These are phyloP conservation scores for Acanthosoma haemorrhoidale DNA, from an alignment of 2,888 invertebrate genomes.

Conservation along the genomic window DNA sequence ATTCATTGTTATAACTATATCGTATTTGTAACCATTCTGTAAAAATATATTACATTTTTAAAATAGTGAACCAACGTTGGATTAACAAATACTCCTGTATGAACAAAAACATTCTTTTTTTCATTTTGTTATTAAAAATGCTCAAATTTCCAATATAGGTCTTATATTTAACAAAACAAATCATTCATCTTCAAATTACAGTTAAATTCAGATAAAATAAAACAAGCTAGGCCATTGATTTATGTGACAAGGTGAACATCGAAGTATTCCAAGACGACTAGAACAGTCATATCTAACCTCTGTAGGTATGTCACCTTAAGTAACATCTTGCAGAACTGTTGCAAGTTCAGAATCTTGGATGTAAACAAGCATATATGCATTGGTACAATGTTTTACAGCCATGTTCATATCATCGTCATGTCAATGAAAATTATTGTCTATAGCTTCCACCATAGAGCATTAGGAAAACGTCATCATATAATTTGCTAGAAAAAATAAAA, in stretches of 20 bases:
- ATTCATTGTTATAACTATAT: no score
- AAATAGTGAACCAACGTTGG: no score
- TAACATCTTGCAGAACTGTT: slow-evolving; percentile 83
- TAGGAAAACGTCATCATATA: slow-evolving; percentile 97
- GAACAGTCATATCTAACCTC: slow-evolving; percentile 68
- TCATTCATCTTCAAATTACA: no score
- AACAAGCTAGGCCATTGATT: slow-evolving; percentile 88
- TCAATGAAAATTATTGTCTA: slow-evolving; percentile 96
- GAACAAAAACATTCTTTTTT: no score
- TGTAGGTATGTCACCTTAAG: slow-evolving; percentile 86
- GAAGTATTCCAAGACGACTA: slow-evolving; percentile 83
- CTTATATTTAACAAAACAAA: no score
- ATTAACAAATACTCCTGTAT: no score
- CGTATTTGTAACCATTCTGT: no score
- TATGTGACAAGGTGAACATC: slow-evolving; percentile 95
- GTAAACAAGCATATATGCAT: slow-evolving; percentile 99
- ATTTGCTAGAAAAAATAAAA: slow-evolving; percentile 64
- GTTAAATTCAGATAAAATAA: no score
- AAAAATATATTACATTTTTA: no score
- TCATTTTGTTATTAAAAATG: no score
- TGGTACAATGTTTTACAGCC: slow-evolving; percentile 93
- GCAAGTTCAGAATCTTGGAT: slow-evolving; percentile 84
- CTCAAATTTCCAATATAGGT: no score
- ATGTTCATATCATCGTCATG: slow-evolving; percentile 83
- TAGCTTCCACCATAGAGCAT: slow-evolving; percentile 92